These are phyloP conservation scores for Microtus ochrogaster DNA, from an alignment of 2,113 vertebrate species.

Conservation along the genomic window DNA sequence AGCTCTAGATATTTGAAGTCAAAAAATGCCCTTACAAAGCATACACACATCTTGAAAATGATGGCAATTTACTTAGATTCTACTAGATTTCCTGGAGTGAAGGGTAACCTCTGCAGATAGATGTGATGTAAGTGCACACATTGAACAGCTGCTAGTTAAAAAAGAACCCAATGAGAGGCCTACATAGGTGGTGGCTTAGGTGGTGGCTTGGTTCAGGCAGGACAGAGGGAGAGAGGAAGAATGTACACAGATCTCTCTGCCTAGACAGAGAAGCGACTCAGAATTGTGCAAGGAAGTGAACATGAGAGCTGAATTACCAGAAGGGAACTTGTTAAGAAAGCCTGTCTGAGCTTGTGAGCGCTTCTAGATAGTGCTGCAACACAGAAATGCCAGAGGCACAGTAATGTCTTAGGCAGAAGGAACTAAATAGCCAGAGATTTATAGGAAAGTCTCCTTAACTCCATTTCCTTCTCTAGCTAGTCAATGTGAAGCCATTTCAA, in stretches of 20 bases:
- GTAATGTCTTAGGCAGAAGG: not conserved
- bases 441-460: not conserved
- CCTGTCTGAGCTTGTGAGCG: not conserved
- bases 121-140: not conserved
- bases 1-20: not conserved
- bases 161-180: not conserved
- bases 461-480: not conserved
- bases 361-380: not conserved
- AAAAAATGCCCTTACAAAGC: not conserved
- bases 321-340: not conserved
- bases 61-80: not conserved
- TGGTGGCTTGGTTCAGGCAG: accelerated
- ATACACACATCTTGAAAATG: not conserved
- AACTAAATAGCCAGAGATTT: not conserved
- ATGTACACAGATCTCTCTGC: accelerated
- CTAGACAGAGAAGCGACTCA: not conserved
- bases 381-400: not conserved
- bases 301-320: not conserved
- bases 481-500: not conserved
- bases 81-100: not conserved
- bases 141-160: not conserved
- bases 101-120: not conserved
- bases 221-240: accelerated
- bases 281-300: not conserved
- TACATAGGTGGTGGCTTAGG: not conserved